These are phyloP conservation scores for Thera obeliscata DNA, from an alignment of 2,888 invertebrate species.

Conservation along the genomic window DNA sequence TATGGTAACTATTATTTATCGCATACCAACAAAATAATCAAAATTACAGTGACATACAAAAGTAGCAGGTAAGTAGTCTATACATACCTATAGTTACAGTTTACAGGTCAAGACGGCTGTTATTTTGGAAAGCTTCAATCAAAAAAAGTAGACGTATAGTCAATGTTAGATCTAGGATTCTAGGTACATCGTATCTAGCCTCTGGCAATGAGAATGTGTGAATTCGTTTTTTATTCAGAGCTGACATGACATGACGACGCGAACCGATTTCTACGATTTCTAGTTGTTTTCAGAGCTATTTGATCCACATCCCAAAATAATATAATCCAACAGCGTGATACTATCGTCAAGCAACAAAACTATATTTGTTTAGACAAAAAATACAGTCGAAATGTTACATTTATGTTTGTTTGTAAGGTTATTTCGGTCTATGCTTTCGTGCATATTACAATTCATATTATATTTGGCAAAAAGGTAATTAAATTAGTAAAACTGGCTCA, in stretches of 20 bases:
- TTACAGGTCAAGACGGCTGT: no score
- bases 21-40: no score
- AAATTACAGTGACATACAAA: no score
- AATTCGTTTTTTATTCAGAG: not conserved
- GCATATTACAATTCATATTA: not conserved
- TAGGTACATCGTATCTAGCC: no score
- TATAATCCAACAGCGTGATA: conserved; percentile 29
- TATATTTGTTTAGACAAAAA: conserved; percentile 36
- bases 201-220: no score
- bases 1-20: no score
- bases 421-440: conserved; percentile 22
- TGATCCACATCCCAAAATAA: conserved; percentile 35
- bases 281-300: conserved; percentile 28
- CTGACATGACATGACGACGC: conserved; percentile 7
- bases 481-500: no score
- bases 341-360: conserved; percentile 31
- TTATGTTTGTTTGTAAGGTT: conserved; percentile 25
- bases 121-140: no score
- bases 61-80: no score
- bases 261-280: conserved; percentile 15
- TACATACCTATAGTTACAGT: no score
- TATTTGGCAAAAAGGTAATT: no score
- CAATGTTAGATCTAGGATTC: not conserved
- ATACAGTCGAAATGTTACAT: conserved; percentile 38
- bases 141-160: not conserved